Evolutionary conservation across 2,888 invertebrate genomes (phyloP).

Genomic region (Oxytorus armatus): DNA sequence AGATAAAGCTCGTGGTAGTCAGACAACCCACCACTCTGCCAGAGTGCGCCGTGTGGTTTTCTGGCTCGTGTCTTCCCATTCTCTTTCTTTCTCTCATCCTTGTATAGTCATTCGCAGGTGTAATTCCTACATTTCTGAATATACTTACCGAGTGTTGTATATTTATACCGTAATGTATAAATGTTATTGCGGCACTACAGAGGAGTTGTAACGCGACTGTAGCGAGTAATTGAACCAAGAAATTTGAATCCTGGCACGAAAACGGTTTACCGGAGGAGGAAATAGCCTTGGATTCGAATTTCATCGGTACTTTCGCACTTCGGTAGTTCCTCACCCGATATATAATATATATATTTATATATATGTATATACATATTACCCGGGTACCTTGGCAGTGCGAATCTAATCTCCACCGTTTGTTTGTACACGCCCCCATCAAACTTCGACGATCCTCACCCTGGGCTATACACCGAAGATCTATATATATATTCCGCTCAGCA

Average conservation of each 20-base stretch:
- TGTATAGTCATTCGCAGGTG: neutral
- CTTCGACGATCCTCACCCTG: slow-evolving; percentile 58
- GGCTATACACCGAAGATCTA: neutral
- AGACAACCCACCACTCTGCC: slow-evolving; percentile 31
- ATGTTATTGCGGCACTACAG: slow-evolving; percentile 14
- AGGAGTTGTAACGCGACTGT: slow-evolving; percentile 5
- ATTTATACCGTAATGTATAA: slow-evolving; percentile 11
- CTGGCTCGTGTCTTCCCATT: slow-evolving; percentile 6
- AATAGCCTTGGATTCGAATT: slow-evolving; percentile 25
- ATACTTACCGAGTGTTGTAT: slow-evolving; percentile 1
- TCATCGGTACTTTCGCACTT: slow-evolving; percentile 40
- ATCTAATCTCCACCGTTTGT: slow-evolving; percentile 65
- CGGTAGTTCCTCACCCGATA: slow-evolving; percentile 3
- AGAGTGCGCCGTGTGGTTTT: slow-evolving; percentile 20
- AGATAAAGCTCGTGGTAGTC: slow-evolving; percentile 56
- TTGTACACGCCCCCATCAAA: slow-evolving; percentile 67
- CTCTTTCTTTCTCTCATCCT: neutral
- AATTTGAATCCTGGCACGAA: slow-evolving; percentile 42
- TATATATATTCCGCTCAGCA: neutral
- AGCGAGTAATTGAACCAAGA: slow-evolving; percentile 19
- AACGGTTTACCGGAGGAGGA: slow-evolving; percentile 28
- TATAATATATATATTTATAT: slow-evolving; percentile 13
- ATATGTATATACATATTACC: slow-evolving; percentile 11
- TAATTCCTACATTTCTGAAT: neutral
- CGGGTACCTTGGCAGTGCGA: slow-evolving; percentile 47